phyloP scores from a whole-genome alignment of 2,888 invertebrate species.

The Eucriotettix oculatus region DNA sequence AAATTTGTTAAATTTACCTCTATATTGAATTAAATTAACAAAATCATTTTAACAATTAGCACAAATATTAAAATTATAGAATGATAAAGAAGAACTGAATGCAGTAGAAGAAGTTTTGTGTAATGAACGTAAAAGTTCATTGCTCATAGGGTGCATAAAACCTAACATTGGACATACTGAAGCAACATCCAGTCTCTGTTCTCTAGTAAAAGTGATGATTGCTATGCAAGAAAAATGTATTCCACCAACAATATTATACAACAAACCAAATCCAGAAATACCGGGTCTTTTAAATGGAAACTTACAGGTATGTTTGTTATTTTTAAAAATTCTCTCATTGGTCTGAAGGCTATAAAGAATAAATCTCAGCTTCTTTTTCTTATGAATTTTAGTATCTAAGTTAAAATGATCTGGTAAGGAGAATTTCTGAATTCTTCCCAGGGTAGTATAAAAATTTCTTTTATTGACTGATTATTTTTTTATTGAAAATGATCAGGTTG shows the following conservation, averaged over 20 bases:
- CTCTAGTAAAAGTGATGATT: slow-evolving; percentile 27
- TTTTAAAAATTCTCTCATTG: no score
- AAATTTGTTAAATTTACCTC: no score
- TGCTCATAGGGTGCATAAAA: slow-evolving; percentile 41
- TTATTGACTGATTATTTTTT: no score
- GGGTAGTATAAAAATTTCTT: no score
- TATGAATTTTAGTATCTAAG: no score
- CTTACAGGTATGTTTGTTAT: slow-evolving; percentile 14
- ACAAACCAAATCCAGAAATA: slow-evolving; percentile 14
- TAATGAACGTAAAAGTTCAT: slow-evolving; percentile 29
- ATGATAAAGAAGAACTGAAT: slow-evolving; percentile 38
- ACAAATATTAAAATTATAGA: slow-evolving; percentile 8
- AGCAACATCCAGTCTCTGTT: slow-evolving; percentile 27
- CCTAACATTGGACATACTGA: slow-evolving; percentile 44
- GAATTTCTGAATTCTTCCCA: no score
- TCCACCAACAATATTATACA: slow-evolving; percentile 18
- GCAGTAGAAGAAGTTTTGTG: slow-evolving; percentile 31
- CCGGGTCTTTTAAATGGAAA: slow-evolving; percentile 15
- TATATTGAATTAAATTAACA: no score
- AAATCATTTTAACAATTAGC: no score
- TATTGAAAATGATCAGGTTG: slow-evolving; percentile 12
- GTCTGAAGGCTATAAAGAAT: no score
- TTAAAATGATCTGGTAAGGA: no score
- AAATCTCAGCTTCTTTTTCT: no score
- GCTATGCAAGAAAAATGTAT: slow-evolving; percentile 17